These are phyloP conservation scores for Nematostella vectensis DNA, from an alignment of 92 coral and sea anemone genomes.

Conservation along the genomic window DNA sequence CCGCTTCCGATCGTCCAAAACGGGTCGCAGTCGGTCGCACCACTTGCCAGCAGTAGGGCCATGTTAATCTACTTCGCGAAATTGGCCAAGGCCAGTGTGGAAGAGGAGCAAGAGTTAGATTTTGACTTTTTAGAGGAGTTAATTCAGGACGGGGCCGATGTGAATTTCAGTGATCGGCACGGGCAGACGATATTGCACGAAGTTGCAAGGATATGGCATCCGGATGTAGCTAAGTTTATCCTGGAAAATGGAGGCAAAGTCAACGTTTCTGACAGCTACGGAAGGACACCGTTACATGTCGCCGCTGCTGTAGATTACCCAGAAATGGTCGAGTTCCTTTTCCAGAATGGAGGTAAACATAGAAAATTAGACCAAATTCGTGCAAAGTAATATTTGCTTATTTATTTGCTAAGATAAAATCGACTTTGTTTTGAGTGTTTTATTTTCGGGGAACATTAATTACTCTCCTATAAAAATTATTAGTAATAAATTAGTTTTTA, in stretches of 20 bases:
- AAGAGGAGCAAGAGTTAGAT: conserved; percentile 67
- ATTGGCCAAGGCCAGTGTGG: conserved; percentile 65
- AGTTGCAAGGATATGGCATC: conserved; percentile 95
- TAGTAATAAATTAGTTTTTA: too few species aligned
- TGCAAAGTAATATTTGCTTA: too few species aligned
- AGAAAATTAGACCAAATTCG: too few species aligned
- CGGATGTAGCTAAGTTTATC: conserved; percentile 84
- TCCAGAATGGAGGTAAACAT: conserved; percentile 66
- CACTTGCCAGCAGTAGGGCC: conserved; percentile 67
- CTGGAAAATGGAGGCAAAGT: conserved; percentile 87
- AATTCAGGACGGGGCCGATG: conserved; percentile 73
- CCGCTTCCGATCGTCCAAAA: conserved; percentile 31
- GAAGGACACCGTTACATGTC: conserved; percentile 83
- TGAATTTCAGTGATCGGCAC: conserved; percentile 78
- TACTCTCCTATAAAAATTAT: too few species aligned
- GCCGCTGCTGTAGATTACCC: conserved; percentile 98
- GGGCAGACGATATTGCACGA: conserved; percentile 93
- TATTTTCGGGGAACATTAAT: too few species aligned
- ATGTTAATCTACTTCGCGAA: conserved; percentile 90
- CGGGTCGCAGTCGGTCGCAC: conserved; percentile 27
- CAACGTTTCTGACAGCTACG: conserved; percentile 69
- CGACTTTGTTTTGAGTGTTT: too few species aligned
- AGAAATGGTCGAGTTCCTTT: conserved; percentile 88
- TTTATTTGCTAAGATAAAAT: too few species aligned
- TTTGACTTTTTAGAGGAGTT: conserved; percentile 71